Evolutionary conservation across 2,113 vertebrate species (phyloP).

Genomic region (Sminthopsis crassicaudata): DNA sequence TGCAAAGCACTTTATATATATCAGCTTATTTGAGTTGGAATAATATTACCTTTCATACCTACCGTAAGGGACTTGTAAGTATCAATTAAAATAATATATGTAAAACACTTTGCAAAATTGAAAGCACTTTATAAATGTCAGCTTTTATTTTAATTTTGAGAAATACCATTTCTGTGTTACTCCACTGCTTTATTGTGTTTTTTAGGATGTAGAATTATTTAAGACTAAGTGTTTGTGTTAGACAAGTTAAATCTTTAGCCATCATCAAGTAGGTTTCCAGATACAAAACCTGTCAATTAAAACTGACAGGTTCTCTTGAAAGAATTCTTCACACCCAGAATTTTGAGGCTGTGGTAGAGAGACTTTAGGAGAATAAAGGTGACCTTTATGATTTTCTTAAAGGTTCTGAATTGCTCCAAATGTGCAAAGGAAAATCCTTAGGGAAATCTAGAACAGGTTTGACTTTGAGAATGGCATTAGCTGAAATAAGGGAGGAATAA

Average conservation of each 20-base stretch:
- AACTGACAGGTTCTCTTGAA: not conserved
- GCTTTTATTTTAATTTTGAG: slow-evolving; percentile 24
- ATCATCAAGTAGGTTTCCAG: not conserved
- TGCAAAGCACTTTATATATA: not conserved
- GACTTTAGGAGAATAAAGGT: slow-evolving; percentile 12
- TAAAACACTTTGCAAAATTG: not conserved
- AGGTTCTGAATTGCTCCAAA: slow-evolving; percentile 18
- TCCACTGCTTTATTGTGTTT: slow-evolving; percentile 19
- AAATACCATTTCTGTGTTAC: slow-evolving; percentile 19
- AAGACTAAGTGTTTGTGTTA: not conserved
- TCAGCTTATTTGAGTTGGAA: not conserved
- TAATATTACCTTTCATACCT: not conserved
- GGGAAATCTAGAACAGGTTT: not conserved
- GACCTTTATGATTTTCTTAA: not conserved
- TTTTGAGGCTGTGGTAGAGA: slow-evolving; percentile 4
- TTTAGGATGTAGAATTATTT: slow-evolving; percentile 44
- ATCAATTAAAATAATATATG: not conserved
- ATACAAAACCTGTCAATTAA: not conserved
- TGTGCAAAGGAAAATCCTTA: not conserved
- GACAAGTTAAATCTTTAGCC: not conserved
- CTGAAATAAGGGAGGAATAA: not conserved
- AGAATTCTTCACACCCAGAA: not conserved
- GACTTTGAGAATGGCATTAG: not conserved
- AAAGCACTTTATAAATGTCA: not conserved
- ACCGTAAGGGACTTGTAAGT: not conserved